Conservation (phyloP, 2,113 vertebrate species). For the Pholis gunnellus region DNA sequence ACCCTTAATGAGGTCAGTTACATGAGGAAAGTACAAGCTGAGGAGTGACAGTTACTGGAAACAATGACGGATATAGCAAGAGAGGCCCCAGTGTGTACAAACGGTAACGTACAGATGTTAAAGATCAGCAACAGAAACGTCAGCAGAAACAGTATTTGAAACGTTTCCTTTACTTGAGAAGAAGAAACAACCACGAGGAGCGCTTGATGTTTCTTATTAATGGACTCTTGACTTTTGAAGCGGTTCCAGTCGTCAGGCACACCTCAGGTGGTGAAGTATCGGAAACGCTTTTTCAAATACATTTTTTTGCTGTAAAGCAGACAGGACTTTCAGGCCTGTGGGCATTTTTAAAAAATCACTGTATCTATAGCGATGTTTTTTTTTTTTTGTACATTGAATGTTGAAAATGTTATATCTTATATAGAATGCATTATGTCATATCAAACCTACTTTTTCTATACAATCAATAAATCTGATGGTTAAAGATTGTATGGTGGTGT, state of each 20-base stretch:
- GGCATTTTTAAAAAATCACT: conserved; percentile 83
- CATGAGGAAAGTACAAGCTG: conserved; percentile 1
- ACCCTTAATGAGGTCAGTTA: conserved; percentile 1
- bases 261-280: conserved; percentile 43
- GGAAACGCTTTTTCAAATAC: conserved; percentile 39
- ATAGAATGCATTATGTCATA: conserved; percentile 90
- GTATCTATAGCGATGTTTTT: conserved; percentile 80
- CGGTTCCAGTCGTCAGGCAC: conserved; percentile 52
- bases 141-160: conserved; percentile 50
- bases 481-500: conserved; percentile 59
- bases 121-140: conserved; percentile 39
- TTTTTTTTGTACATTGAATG: conserved; percentile 88
- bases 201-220: conserved; percentile 41
- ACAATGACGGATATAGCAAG: background rate
- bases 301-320: conserved; percentile 57
- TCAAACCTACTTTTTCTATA: conserved; percentile 89
- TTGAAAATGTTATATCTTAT: conserved; percentile 88
- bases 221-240: conserved; percentile 56
- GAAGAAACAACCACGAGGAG: conserved; percentile 24
- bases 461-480: conserved; percentile 86
- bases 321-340: conserved; percentile 69
- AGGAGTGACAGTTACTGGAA: background rate
- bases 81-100: conserved; percentile 45
- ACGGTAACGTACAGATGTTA: conserved; percentile 41
- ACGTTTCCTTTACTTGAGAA: conserved; percentile 39